These are phyloP conservation scores for Spodoptera litura DNA, from an alignment of 1,140 invertebrate species.

Conservation along the genomic window DNA sequence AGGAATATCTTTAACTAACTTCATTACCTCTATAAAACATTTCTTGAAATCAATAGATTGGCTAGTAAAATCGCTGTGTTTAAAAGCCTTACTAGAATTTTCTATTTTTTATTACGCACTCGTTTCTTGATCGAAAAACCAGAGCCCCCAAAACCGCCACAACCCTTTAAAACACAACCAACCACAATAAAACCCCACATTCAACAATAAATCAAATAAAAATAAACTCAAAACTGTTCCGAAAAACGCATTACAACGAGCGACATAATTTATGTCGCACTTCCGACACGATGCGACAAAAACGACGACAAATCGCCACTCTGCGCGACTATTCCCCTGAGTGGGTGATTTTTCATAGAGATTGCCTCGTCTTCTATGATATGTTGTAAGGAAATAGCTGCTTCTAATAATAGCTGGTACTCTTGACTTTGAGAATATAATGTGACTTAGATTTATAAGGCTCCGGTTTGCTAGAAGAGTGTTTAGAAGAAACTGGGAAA, in stretches of 20 bases:
- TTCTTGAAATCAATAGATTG: too few relatives aligned
- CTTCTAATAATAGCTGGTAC: conserved; percentile 38
- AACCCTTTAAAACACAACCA: background rate
- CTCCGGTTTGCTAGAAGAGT: too few relatives aligned
- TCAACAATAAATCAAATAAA: conserved; percentile 12
- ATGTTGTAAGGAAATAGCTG: conserved; percentile 51
- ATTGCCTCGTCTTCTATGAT: conserved; percentile 53
- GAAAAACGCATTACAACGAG: conserved; percentile 29
- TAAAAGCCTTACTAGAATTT: too few relatives aligned
- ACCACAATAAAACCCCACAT: background rate
- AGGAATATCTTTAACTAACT: too few relatives aligned
- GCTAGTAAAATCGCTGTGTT: too few relatives aligned
- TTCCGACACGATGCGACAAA: conserved; percentile 49
- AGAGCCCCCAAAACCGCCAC: background rate
- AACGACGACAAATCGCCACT: conserved; percentile 60
- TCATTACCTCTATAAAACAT: too few relatives aligned
- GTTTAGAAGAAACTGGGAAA: too few relatives aligned
- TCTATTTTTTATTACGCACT: too few relatives aligned
- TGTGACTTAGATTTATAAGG: conserved; percentile 23
- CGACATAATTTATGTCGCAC: conserved; percentile 50
- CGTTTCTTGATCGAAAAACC: background rate
- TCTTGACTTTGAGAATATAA: conserved; percentile 38
- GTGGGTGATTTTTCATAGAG: conserved; percentile 57
- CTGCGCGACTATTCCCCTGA: conserved; percentile 50
- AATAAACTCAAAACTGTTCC: conserved; percentile 33